Evolutionary conservation across 2,797 vertebrate genomes (phyloP).

Genomic region (Onychomys leucogaster): DNA sequence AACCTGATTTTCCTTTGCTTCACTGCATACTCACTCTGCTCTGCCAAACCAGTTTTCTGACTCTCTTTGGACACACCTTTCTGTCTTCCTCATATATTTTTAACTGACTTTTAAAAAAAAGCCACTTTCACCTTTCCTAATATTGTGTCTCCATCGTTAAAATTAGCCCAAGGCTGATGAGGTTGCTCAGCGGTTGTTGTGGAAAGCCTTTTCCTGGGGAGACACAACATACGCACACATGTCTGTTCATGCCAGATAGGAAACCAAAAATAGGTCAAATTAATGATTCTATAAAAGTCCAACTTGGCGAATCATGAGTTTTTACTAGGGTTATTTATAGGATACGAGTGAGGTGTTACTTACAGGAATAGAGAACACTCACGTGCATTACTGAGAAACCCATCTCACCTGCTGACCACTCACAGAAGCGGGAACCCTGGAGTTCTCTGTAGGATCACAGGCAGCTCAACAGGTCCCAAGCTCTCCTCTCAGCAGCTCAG

Average conservation of each 20-base stretch:
- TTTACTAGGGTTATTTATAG: not conserved
- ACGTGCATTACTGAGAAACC: not conserved
- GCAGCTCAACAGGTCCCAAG: not conserved
- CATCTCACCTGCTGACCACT: not conserved
- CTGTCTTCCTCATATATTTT: not conserved
- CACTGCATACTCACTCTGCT: not conserved
- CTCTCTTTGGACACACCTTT: slow-evolving; percentile 14
- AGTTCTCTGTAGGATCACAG: not conserved
- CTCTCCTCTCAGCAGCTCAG: not conserved
- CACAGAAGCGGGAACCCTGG: not conserved
- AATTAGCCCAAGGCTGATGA: not conserved
- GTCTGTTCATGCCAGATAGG: not conserved
- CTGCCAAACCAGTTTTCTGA: slow-evolving; percentile 47
- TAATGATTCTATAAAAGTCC: not conserved
- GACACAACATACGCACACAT: not conserved
- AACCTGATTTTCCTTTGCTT: slow-evolving; percentile 46
- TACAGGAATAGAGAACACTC: not conserved
- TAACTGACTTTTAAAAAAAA: not conserved
- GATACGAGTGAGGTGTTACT: not conserved
- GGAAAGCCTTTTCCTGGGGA: not conserved
- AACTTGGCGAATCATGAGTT: not conserved
- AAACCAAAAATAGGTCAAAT: not conserved
- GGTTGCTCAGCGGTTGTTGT: not conserved
- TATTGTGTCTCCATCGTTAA: slow-evolving; percentile 1
- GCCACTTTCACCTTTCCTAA: not conserved